A percentile compares a stretch with the other conserved stretches of the same genome.
Evolutionary conservation across 2,888 invertebrate species (phyloP).

Genomic region (Napeogenes inachia): DNA sequence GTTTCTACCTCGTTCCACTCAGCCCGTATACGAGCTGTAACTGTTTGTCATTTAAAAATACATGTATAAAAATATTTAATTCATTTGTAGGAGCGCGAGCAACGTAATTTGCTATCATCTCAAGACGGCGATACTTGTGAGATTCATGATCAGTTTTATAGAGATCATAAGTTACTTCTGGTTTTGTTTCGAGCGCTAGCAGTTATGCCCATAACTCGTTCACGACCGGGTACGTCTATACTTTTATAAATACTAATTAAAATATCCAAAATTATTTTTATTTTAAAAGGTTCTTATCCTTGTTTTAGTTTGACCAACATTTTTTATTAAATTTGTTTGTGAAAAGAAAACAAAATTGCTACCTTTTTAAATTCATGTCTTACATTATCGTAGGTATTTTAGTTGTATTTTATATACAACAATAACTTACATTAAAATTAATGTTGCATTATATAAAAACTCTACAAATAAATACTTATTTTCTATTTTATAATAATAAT

Average conservation of each 20-base stretch:
- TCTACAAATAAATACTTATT: background rate
- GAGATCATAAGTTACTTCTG: constrained; percentile 81
- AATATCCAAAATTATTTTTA: background rate
- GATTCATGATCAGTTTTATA: constrained; percentile 81
- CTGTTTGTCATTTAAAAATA: no score
- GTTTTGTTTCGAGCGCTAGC: constrained; percentile 79
- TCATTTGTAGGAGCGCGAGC: constrained; percentile 58
- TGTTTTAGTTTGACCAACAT: no score
- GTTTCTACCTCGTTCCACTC: no score
- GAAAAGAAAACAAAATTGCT: background rate
- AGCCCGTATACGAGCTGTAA: no score
- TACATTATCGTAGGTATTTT: no score
- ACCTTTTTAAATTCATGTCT: background rate
- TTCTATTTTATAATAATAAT: background rate
- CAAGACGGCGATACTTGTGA: constrained; percentile 79
- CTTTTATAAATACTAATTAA: background rate
- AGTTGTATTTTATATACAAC: no score
- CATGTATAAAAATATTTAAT: background rate
- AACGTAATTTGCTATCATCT: constrained; percentile 72
- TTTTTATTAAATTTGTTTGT: no score
- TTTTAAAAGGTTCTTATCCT: background rate
- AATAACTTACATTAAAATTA: no score
- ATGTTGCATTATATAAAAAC: no score
- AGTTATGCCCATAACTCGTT: constrained; percentile 81
- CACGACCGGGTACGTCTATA: constrained; percentile 63